phyloP scores from a whole-genome alignment of 2,113 vertebrate genomes.

The Microtus pennsylvanicus region DNA sequence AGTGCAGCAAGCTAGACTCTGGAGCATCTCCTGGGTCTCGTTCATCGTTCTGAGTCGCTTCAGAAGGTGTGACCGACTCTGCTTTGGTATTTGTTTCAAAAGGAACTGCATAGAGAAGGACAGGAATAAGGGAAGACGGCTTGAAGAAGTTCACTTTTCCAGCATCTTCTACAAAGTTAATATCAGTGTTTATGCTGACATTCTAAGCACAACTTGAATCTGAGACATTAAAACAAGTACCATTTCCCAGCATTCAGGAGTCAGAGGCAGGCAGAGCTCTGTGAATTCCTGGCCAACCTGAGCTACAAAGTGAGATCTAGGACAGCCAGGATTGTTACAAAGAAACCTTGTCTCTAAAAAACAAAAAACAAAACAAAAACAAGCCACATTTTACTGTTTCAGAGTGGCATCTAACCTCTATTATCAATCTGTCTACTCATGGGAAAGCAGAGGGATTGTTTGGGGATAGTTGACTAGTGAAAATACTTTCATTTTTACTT shows the following conservation, averaged over 20 bases:
- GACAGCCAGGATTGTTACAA: no score
- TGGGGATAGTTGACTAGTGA: background rate
- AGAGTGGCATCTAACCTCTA: background rate
- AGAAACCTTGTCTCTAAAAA: no score
- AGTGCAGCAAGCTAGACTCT: fast-evolving
- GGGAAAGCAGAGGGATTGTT: background rate
- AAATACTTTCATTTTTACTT: background rate
- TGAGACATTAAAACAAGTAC: background rate
- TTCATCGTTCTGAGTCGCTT: slow-evolving; percentile 87
- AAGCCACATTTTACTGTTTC: background rate
- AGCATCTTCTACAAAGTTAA: background rate
- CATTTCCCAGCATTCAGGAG: no score
- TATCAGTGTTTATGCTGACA: background rate
- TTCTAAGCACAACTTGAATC: background rate
- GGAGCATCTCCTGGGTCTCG: slow-evolving; percentile 57
- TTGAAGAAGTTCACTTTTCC: background rate
- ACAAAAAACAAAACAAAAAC: slow-evolving; percentile 1
- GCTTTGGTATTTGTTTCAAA: slow-evolving; percentile 74
- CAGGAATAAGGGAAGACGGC: background rate
- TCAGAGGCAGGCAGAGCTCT: no score
- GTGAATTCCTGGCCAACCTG: no score
- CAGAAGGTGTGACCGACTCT: slow-evolving; percentile 36
- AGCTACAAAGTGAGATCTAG: no score
- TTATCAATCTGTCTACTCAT: background rate
- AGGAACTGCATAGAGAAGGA: slow-evolving; percentile 82